phyloP scores from a whole-genome alignment of 2,888 invertebrate species.

The Sicus ferrugineus region DNA sequence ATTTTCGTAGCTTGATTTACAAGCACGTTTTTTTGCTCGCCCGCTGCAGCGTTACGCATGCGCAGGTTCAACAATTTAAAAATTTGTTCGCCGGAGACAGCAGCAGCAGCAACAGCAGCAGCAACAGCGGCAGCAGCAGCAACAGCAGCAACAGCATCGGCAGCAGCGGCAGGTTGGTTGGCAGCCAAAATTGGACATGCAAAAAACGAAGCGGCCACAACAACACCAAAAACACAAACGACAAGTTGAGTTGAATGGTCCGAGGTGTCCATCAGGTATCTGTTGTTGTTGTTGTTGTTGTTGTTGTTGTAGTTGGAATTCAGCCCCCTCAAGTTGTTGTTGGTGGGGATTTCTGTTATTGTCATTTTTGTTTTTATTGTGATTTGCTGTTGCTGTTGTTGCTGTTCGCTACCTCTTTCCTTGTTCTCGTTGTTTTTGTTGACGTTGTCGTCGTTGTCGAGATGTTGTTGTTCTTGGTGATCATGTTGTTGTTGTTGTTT shows the following conservation, averaged over 20 bases:
- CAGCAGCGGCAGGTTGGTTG: neutral
- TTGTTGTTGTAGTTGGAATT: conserved; percentile 1
- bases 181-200: conserved; percentile 5
- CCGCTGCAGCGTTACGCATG: conserved; percentile 27
- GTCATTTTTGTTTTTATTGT: conserved; percentile 24
- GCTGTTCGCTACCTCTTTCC: too few species aligned
- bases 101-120: neutral
- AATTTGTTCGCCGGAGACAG: neutral
- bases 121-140: neutral
- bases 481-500: conserved; percentile 23
- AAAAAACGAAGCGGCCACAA: neutral
- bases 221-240: conserved; percentile 10
- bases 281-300: conserved; percentile 27
- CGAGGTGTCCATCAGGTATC: conserved; percentile 29
- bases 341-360: conserved; percentile 1
- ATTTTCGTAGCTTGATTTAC: conserved; percentile 27
- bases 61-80: conserved; percentile 4
- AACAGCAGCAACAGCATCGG: neutral
- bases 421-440: conserved; percentile 31
- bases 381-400: too few species aligned
- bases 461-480: neutral
- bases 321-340: conserved; percentile 20
- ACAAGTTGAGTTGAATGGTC: conserved; percentile 31
- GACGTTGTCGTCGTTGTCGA: conserved; percentile 22
- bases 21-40: too few species aligned